A percentile compares a stretch with the other conserved stretches of the same genome.
These are phyloP conservation scores for Danio albolineatus DNA, from an alignment of 2,797 vertebrate genomes.

Conservation along the genomic window DNA sequence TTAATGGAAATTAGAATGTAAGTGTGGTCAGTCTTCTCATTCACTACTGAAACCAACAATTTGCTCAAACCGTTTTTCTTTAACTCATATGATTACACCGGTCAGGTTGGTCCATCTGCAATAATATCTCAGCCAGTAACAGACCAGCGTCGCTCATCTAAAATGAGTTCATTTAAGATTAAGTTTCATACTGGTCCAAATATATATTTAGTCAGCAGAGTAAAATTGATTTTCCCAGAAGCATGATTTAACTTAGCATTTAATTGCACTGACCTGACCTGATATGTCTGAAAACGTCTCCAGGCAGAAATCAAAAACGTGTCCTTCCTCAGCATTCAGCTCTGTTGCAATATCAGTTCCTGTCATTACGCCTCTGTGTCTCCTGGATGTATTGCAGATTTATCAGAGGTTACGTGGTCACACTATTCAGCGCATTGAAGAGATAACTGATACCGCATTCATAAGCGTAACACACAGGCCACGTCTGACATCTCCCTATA, in stretches of 20 bases:
- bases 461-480: not conserved
- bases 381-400: conserved; percentile 1
- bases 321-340: not conserved
- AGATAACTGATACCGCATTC: conserved; percentile 37
- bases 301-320: conserved; percentile 18
- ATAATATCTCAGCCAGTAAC: not conserved
- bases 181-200: not conserved
- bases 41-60: not conserved
- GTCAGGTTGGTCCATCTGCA: not conserved
- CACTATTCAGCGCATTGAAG: conserved; percentile 13
- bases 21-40: not conserved
- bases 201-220: not conserved
- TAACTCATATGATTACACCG: not conserved
- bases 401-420: conserved; percentile 3
- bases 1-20: not conserved
- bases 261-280: not conserved
- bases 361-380: not conserved
- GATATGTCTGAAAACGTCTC: not conserved
- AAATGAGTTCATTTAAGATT: not conserved
- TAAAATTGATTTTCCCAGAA: not conserved
- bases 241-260: not conserved
- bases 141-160: not conserved
- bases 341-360: conserved; percentile 25
- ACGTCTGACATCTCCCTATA: conserved; percentile 3
- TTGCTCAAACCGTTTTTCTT: too few species aligned